Evolutionary conservation across 2,113 vertebrate genomes (phyloP).

Genomic region (Rutilus rutilus): DNA sequence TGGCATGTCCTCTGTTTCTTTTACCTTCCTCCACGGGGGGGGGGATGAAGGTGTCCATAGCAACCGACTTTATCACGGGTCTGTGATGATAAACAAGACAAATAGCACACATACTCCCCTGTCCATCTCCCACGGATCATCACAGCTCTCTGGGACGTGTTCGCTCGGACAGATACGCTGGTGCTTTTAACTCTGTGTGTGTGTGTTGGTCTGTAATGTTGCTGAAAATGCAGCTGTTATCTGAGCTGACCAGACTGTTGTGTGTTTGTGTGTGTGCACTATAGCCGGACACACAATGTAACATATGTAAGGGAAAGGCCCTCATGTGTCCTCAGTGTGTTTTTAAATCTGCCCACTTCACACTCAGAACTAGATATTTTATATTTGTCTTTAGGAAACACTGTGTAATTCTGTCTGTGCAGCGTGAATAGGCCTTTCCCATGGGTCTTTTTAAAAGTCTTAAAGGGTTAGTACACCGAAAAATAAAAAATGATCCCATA

Average conservation of each 20-base stretch:
- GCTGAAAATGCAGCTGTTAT: slow-evolving; percentile 32
- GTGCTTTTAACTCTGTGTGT: slow-evolving; percentile 21
- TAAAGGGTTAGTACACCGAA: too few relatives aligned
- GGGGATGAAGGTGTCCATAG: slow-evolving; percentile 63
- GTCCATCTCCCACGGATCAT: neutral
- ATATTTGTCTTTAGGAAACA: neutral
- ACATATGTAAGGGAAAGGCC: neutral
- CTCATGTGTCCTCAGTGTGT: neutral
- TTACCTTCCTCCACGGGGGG: slow-evolving; percentile 12
- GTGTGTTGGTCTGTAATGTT: slow-evolving; percentile 8
- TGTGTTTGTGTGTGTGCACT: slow-evolving; percentile 4
- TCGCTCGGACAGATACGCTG: neutral
- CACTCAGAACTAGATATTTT: neutral
- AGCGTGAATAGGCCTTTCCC: too few relatives aligned
- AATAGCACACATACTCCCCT: slow-evolving; percentile 15
- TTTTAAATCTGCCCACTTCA: neutral
- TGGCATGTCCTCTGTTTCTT: slow-evolving; percentile 26
- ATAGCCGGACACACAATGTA: neutral
- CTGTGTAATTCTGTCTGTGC: neutral
- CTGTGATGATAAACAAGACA: slow-evolving; percentile 52
- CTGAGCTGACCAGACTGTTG: slow-evolving; percentile 27
- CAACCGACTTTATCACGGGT: slow-evolving; percentile 62
- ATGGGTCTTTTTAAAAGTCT: too few relatives aligned
- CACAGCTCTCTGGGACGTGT: neutral
- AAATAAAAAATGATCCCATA: too few relatives aligned